These are phyloP conservation scores for Melitaea cinxia DNA, from an alignment of 1,140 invertebrate genomes.

Conservation along the genomic window DNA sequence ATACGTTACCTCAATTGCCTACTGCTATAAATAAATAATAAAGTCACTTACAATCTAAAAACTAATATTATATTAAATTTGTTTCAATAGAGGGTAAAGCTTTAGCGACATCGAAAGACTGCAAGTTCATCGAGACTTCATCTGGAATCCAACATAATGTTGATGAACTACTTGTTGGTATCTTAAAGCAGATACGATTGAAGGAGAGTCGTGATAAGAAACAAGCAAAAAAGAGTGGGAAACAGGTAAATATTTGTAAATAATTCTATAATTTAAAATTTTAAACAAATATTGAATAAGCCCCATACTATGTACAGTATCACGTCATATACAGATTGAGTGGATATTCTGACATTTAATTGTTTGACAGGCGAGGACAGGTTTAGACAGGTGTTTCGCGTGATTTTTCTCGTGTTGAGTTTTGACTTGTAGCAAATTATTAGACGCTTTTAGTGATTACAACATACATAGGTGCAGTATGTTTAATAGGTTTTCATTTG, in stretches of 20 bases:
- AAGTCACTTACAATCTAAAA: background rate
- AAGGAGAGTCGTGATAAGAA: slow-evolving; percentile 88
- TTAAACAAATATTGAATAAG: too few species aligned
- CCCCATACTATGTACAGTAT: too few species aligned
- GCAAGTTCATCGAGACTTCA: slow-evolving; percentile 96
- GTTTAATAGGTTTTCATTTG: too few species aligned
- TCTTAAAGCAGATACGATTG: slow-evolving; percentile 91
- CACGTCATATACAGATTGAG: too few species aligned
- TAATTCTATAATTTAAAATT: background rate
- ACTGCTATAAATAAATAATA: background rate
- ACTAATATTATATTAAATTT: slow-evolving; percentile 2
- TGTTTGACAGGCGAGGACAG: too few species aligned
- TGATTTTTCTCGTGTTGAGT: too few species aligned
- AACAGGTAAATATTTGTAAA: slow-evolving; percentile 47
- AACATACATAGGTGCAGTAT: too few species aligned
- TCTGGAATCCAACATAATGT: slow-evolving; percentile 96
- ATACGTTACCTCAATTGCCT: too few species aligned
- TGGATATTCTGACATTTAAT: too few species aligned
- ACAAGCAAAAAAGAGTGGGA: slow-evolving; percentile 83
- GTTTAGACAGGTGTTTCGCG: too few species aligned
- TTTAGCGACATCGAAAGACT: slow-evolving; percentile 91
- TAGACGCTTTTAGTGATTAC: too few species aligned
- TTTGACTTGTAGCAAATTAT: too few species aligned
- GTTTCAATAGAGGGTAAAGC: slow-evolving; percentile 89
- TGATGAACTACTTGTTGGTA: slow-evolving; percentile 93